Base-by-base conservation (phyloP, 1,140 invertebrate species). In the Calliopsis andreniformis region DNA sequence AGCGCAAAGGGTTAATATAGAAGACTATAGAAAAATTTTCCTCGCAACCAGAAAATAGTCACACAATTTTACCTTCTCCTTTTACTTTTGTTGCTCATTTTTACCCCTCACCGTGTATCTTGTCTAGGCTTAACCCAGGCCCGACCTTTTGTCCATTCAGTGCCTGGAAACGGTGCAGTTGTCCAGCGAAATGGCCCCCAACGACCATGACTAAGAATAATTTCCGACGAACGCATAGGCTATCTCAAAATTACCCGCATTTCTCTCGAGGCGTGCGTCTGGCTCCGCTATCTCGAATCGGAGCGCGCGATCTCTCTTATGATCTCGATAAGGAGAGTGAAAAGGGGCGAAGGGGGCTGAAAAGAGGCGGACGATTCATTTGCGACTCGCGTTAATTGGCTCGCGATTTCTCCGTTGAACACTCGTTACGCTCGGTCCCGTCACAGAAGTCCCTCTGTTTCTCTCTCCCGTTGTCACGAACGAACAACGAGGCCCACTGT, bases 321-420 rank as follows among this genome's bases (percentile, higher is more conserved):
- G 76, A 78, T 78, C 47, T 49, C 59, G 42, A 68, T 68, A 68
- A 56, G 55, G 47, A 20, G 39, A 63, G 61, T 35, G 64, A 69
- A 67, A 79, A 32, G 68, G 43, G 30, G 23, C 0, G 23, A 23
- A 32, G 12, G 32, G 23, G 39, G 20, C 25, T 1, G 42, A 20
- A 7, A 23, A 35, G 45, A 56, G 49, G 68, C 61, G 47, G 76
- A 47, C 58, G 71, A 83, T 85, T 86, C 79, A 84, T 87, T 83
- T 81, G 87, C 78, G 78, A 83, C 69, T 67, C 63, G 71, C 84
- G 87, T 88, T 89, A 90, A 91, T 90, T 90, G 89, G 88, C 78
- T 78, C 78, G 67, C 73, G 63, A 75, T 84, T 77, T 82, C 79
- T 76, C 76, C 67, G 58, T 25, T 68, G 71, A 64, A 78, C 76